phyloP scores from a whole-genome alignment of 2,797 vertebrate genomes.

The Rhinoraja longicauda region DNA sequence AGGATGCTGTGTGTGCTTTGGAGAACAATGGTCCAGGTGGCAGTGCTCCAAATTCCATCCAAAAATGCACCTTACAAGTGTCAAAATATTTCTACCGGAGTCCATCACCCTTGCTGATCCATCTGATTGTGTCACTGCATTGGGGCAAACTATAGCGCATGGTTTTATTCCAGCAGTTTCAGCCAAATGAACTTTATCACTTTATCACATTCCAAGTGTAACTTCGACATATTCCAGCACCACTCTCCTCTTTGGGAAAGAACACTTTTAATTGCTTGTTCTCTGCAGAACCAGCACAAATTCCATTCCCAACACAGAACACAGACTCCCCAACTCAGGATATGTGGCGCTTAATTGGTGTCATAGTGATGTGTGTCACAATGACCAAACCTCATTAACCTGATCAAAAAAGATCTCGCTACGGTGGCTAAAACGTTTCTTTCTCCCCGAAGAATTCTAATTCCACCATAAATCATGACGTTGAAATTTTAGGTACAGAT shows the following conservation, averaged over 20 bases:
- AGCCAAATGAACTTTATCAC: neutral
- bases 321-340: neutral
- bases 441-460: neutral
- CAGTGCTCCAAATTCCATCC: no score
- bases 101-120: neutral
- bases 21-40: no score
- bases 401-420: no score
- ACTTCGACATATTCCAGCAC: neutral
- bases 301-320: neutral
- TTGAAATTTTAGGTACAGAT: neutral
- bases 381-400: neutral
- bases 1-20: no score
- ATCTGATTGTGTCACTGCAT: neutral
- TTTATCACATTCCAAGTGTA: neutral
- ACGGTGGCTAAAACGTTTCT: neutral
- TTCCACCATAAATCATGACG: neutral
- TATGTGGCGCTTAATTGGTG: neutral
- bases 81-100: neutral
- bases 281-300: neutral
- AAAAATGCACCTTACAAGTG: neutral
- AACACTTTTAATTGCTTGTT: neutral
- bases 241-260: neutral
- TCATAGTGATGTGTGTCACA: neutral
- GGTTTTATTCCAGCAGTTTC: neutral
- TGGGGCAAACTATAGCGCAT: neutral